Evolutionary conservation across 1,140 invertebrate species (phyloP), one percentile per base, ranked within the genome.

Genomic region (Zaprionus ghesquierei): DNA sequence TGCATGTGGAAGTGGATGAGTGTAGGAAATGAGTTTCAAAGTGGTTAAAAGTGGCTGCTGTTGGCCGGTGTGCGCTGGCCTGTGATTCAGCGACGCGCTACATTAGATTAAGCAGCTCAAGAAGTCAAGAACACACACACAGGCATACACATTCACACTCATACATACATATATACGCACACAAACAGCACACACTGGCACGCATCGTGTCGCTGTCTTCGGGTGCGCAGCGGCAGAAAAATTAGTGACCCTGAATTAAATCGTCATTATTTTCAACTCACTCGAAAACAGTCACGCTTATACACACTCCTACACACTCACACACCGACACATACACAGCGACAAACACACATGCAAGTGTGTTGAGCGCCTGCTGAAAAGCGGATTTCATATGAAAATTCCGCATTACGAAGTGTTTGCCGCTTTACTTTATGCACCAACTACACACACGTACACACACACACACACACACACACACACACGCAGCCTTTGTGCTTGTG

Each of bases 241-340:
- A 90, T 90, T 87, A 90, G 86, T 90, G 86, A 90, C 86, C 86
- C 86, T 90, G 86, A 90, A 90, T 90, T 87, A 87, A 90, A 80
- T 89, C 77, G 79, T 81, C 86, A 90, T 90, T 90, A 90, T 80
- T 82, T 74, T 90, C 59, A 87, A 87, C 87, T 89, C 79, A 84
- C 79, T 87, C 84, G 84, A 87, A 89, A 82, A 84, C 79, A 79
- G 75, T 63, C 76, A 79, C 54, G 68, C 68, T 35, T 27, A 73
- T 64, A 74, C 73, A 66, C n/a, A 41, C n/a, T 15, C n/a, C 35
- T 38, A 61, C 31, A 62, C 50, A 63, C 62, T 41, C 59, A 60
- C 69, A 78, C 71, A 78, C n/a, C n/a, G 1, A n/a, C 13, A 38
- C 35, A 66, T 53, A 81, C 66, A 76, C 29, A n/a, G n/a, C n/a